Evolutionary conservation across 2,888 invertebrate genomes (phyloP).

Genomic region (Orgyia antiqua): DNA sequence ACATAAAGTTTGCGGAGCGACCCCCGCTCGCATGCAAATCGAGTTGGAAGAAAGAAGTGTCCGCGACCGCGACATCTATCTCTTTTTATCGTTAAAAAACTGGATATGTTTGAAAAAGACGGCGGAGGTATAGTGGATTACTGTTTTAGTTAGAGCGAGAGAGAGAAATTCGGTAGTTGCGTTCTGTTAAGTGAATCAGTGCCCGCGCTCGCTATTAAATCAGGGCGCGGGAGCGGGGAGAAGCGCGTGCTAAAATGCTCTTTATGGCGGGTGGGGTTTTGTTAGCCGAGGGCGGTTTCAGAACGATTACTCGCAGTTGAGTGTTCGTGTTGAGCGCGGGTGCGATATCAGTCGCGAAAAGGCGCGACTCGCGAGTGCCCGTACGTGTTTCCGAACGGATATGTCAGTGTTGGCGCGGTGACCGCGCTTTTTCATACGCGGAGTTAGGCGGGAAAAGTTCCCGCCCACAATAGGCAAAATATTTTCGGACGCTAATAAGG

Average conservation of each 20-base stretch:
- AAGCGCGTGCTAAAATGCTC: conserved; percentile 72
- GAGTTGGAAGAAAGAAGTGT: conserved; percentile 73
- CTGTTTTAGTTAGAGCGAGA: conserved; percentile 45
- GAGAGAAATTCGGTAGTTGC: conserved; percentile 64
- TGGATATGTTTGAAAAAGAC: conserved; percentile 33
- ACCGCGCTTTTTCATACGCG: conserved; percentile 58
- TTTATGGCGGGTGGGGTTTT: conserved; percentile 75
- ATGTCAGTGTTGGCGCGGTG: conserved; percentile 64
- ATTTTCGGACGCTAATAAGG: conserved; percentile 79
- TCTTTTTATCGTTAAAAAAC: conserved; percentile 44
- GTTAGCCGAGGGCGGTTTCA: conserved; percentile 75
- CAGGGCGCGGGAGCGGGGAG: conserved; percentile 68
- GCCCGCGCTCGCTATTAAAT: conserved; percentile 77
- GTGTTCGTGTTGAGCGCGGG: conserved; percentile 28
- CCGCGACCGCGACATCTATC: conserved; percentile 52
- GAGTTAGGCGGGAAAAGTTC: conserved; percentile 71
- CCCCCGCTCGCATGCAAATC: conserved; percentile 74
- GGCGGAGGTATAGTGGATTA: conserved; percentile 29
- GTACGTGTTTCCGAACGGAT: conserved; percentile 42
- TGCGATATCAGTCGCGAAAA: conserved; percentile 41
- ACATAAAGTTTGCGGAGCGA: conserved; percentile 75
- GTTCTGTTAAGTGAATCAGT: conserved; percentile 77
- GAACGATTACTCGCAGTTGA: conserved; percentile 52
- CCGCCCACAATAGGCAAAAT: conserved; percentile 71
- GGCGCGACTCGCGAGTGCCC: conserved; percentile 48